These are phyloP conservation scores for Pseudomyrmex dendroicus DNA, from an alignment of 1,140 invertebrate species.

Conservation along the genomic window DNA sequence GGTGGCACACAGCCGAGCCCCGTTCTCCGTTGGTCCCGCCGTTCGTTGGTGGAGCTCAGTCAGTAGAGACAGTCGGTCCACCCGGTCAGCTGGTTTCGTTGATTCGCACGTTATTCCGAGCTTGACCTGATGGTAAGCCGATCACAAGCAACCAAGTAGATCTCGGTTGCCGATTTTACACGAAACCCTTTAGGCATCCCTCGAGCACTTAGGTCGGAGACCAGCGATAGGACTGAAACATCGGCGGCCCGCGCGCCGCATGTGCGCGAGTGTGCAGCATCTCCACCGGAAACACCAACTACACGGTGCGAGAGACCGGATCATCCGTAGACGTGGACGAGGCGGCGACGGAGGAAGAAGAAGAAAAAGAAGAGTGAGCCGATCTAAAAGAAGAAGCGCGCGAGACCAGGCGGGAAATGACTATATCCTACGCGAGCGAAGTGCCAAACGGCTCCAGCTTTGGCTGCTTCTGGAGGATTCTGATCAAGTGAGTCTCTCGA, in stretches of 20 bases:
- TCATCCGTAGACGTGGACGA: conserved; percentile 20
- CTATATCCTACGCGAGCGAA: conserved; percentile 94
- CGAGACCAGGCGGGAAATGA: conserved; percentile 87
- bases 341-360: conserved; percentile 1
- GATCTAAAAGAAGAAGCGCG: conserved; percentile 53
- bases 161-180: neutral
- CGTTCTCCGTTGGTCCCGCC: conserved; percentile 80
- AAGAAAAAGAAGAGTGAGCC: conserved; percentile 14
- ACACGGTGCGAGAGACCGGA: conserved; percentile 60
- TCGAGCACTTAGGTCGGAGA: neutral
- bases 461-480: conserved; percentile 95
- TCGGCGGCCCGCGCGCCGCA: conserved; percentile 77
- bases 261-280: conserved; percentile 76
- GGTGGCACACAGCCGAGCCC: conserved; percentile 77
- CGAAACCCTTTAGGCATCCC: neutral
- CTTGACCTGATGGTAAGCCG: conserved; percentile 56
- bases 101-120: conserved; percentile 47
- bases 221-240: conserved; percentile 46
- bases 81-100: conserved; percentile 80
- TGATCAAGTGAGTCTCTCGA: conserved; percentile 90
- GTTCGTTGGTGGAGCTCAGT: conserved; percentile 81
- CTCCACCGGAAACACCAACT: conserved; percentile 67
- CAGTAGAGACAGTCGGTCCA: conserved; percentile 81
- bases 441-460: conserved; percentile 96
- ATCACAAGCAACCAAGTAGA: conserved; percentile 60